Conservation (phyloP, 2,888 invertebrate species). For the Arrhopalites spinosus region DNA sequence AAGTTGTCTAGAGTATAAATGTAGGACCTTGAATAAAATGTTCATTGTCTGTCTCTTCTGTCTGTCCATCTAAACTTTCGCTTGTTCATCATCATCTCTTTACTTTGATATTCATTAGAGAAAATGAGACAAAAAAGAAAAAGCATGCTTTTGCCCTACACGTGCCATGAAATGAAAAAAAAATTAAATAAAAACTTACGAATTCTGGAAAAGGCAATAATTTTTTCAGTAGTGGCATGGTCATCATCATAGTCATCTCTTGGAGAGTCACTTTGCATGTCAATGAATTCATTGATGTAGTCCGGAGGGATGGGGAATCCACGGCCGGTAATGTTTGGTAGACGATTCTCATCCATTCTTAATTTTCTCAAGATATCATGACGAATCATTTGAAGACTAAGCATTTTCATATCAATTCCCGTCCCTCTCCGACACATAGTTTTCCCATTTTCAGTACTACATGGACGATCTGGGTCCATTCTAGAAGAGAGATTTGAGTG, state of each 20-base stretch:
- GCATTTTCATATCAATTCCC: constrained; percentile 50
- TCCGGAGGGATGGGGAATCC: constrained; percentile 48
- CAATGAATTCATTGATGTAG: constrained; percentile 51
- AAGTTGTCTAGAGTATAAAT: not conserved
- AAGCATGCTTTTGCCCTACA: not conserved
- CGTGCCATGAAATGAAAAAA: not conserved
- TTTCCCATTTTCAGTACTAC: constrained; percentile 15
- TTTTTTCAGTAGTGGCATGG: constrained; percentile 54
- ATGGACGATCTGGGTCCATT: not conserved
- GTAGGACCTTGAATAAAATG: not conserved
- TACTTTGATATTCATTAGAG: not conserved
- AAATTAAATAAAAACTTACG: constrained; percentile 52
- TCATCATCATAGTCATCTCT: constrained; percentile 52
- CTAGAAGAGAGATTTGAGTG: too few relatives aligned
- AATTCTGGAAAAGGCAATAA: constrained; percentile 56
- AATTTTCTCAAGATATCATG: constrained; percentile 55
- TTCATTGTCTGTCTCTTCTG: not conserved
- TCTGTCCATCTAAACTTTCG: not conserved
- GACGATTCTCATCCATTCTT: constrained; percentile 52
- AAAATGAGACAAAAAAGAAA: not conserved
- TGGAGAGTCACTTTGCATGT: constrained; percentile 52
- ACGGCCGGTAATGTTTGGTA: constrained; percentile 51
- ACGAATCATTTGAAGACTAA: constrained; percentile 51
- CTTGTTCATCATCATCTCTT: not conserved
- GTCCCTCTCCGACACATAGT: constrained; percentile 19